Percentiles rank a stretch among this genome's conserved stretches.
These are phyloP conservation scores for Allolobophora icterica DNA, from an alignment of 2,888 invertebrate species.

Conservation along the genomic window DNA sequence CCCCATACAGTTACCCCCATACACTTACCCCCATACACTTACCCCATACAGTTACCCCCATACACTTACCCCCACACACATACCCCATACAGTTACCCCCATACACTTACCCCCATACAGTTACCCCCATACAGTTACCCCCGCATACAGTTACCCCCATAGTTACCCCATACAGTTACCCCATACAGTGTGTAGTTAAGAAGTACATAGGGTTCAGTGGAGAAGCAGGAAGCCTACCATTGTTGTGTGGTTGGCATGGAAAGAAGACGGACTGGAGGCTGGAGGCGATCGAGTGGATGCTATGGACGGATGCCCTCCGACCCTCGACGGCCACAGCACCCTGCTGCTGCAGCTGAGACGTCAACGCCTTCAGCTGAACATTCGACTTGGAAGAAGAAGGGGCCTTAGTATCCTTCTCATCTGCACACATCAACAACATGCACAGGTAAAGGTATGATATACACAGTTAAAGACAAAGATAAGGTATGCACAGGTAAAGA, in stretches of 20 bases:
- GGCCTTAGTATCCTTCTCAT: neutral
- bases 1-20: too few relatives aligned
- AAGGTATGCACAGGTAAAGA: too few relatives aligned
- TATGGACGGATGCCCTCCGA: neutral
- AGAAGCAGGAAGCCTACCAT: neutral
- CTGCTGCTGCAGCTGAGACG: neutral
- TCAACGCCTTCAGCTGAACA: neutral
- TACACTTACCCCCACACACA: too few relatives aligned
- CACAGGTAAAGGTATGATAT: neutral
- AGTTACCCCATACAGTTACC: too few relatives aligned
- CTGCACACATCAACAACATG: neutral
- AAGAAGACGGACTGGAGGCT: constrained; percentile 23
- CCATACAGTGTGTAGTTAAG: too few relatives aligned
- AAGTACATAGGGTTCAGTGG: too few relatives aligned
- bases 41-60: too few relatives aligned
- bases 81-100: too few relatives aligned
- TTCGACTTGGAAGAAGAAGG: neutral
- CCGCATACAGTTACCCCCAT: too few relatives aligned
- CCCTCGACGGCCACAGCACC: neutral
- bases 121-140: too few relatives aligned
- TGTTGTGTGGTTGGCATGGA: neutral
- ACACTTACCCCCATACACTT: too few relatives aligned
- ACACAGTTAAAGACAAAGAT: neutral
- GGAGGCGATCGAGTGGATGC: constrained; percentile 24
- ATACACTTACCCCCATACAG: too few relatives aligned